Base-by-base conservation (phyloP, 1,140 invertebrate genomes). In the Atta cephalotes region DNA sequence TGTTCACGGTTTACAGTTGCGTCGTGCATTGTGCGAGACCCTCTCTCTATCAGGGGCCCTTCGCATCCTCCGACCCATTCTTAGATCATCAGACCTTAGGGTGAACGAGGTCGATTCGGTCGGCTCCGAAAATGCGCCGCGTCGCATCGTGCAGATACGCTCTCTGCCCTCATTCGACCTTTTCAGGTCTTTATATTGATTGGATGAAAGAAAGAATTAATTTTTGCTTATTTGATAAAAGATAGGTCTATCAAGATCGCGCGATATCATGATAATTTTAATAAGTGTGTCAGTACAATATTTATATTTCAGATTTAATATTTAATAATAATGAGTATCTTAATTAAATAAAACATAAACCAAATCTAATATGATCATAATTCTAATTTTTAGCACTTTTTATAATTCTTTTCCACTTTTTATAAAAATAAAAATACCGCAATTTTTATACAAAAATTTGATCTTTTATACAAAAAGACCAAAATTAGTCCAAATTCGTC, bases 91-190 rank as follows among this genome's bases (percentile, higher is more conserved):
- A 12, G 53, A 81, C 53, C 79, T 21, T 21, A 0, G 66, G 66
- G 51, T 81, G 53, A 81, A 81, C 79, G 79, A 81, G 31, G 78
- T 70, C 63, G 63, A 68, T 25, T 39, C 49, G 78, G 25, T 45
- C 31, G 53, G 35, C 16, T 58, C 66, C 65, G 49, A 81, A 81
- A 81, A 81, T 45, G 14, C 31, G 79, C 9, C 51, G 21, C 16
- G 31, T 9, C 58, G n/a, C 76, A 10, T 12, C 76, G 51, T 56
- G 77, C 77, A 78, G 76, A 78, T 78, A 62, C 6, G 28, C 39
- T 51, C 39, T 60, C 10, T 45, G 63, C 28, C 62, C 28, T 80
- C 28, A 25, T 53, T 58, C 65, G 31, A 39, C 62, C 25, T 80
- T 53, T 56, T 68, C 45, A 7, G 16, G 3, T 66, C 28, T 70